phyloP scores from a whole-genome alignment of 1,140 invertebrate species.

The Sarcophaga peregrina region DNA sequence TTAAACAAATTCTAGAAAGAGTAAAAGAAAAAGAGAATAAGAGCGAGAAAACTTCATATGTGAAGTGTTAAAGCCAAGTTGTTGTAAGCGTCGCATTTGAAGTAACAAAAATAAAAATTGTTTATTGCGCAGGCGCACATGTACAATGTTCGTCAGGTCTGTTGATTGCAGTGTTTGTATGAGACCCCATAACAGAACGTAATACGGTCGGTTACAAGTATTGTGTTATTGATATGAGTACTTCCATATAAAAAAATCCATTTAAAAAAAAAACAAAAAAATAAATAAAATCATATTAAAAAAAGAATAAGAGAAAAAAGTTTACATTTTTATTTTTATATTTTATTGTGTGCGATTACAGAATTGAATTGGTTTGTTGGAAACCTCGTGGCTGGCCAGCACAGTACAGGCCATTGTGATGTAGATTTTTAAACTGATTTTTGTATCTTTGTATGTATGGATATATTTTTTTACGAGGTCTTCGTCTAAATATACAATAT shows the following conservation, averaged over 20 bases:
- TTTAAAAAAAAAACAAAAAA: no score
- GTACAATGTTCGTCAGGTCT: neutral
- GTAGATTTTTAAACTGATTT: slow-evolving; percentile 9
- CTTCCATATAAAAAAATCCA: no score
- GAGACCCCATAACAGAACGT: slow-evolving; percentile 1
- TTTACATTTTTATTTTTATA: neutral
- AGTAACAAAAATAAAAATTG: neutral
- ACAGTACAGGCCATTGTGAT: neutral
- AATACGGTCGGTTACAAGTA: neutral
- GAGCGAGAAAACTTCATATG: no score
- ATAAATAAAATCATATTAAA: no score
- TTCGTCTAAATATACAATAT: neutral
- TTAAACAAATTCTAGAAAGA: neutral
- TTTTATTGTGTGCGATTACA: neutral
- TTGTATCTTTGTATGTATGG: neutral
- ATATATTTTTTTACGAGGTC: no score
- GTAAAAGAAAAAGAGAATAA: neutral
- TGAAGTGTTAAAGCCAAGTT: no score
- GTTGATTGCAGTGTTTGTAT: no score
- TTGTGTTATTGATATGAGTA: neutral
- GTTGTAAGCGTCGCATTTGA: no score
- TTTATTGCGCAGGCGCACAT: slow-evolving; percentile 24
- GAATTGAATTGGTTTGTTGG: neutral
- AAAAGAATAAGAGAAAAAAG: no score
- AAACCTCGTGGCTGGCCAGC: neutral